A percentile compares a stretch with the other conserved stretches of the same genome.
Evolutionary conservation across 2,888 invertebrate species (phyloP).

Genomic region (Monoplex corrugatus): DNA sequence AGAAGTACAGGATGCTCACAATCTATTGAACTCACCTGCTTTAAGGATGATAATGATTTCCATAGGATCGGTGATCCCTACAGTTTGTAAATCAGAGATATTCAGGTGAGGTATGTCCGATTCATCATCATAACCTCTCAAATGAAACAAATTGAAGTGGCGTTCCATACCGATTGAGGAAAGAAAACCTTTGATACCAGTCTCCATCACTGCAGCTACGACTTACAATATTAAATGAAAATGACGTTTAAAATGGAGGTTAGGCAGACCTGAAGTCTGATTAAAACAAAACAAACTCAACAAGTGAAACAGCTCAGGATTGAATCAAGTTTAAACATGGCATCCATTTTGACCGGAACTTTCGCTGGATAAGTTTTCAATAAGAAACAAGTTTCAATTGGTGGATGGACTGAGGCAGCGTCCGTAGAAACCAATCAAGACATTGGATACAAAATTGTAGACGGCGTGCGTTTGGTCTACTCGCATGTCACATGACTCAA

Average conservation of each 20-base stretch:
- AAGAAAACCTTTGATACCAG: constrained; percentile 71
- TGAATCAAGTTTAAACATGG: neutral
- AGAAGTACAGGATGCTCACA: too few relatives aligned
- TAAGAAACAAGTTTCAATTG: neutral
- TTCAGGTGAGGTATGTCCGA: constrained; percentile 70
- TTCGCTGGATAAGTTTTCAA: neutral
- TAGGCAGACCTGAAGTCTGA: too few relatives aligned
- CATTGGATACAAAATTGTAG: neutral
- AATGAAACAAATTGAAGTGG: constrained; percentile 73
- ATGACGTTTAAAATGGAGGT: too few relatives aligned
- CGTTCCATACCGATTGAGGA: constrained; percentile 65
- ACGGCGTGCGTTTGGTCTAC: neutral
- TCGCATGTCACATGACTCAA: neutral
- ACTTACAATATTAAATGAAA: too few relatives aligned
- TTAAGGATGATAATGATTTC: constrained; percentile 56
- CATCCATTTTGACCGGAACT: constrained; percentile 27
- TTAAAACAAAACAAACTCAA: too few relatives aligned
- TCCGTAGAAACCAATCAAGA: constrained; percentile 48
- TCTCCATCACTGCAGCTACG: constrained; percentile 58
- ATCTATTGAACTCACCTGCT: constrained; percentile 60
- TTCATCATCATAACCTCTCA: constrained; percentile 75
- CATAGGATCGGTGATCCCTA: constrained; percentile 34
- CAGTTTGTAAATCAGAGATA: constrained; percentile 66
- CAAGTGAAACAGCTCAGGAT: neutral
- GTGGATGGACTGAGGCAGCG: neutral